Evolutionary conservation across 2,113 vertebrate species (phyloP).

Genomic region (Burhinus bistriatus): DNA sequence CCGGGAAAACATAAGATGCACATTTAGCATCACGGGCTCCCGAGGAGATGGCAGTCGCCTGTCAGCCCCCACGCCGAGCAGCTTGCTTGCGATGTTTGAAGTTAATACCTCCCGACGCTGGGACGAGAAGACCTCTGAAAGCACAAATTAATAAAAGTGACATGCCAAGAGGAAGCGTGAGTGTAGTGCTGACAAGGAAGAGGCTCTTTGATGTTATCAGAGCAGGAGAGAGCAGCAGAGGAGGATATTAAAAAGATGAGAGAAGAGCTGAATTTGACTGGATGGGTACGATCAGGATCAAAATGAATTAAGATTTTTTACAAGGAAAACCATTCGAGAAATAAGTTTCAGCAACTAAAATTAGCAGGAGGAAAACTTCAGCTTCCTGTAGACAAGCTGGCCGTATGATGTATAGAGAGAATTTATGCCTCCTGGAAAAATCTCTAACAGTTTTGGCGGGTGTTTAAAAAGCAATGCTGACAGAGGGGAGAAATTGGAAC

Average conservation of each 20-base stretch:
- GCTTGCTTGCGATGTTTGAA: background rate
- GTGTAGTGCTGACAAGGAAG: background rate
- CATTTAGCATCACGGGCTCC: background rate
- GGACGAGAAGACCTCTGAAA: background rate
- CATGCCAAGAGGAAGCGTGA: background rate
- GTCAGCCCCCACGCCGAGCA: background rate
- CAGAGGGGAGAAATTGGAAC: background rate
- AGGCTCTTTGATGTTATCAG: conserved; percentile 16
- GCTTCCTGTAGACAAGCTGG: background rate
- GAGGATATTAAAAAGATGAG: conserved; percentile 40
- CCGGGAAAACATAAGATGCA: background rate
- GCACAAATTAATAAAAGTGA: background rate
- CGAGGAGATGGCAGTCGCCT: background rate
- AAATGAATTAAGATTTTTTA: background rate
- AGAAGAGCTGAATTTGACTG: background rate
- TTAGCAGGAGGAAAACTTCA: background rate
- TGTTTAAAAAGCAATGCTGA: background rate
- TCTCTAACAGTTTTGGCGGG: background rate
- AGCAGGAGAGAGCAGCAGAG: background rate
- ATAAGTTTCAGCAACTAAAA: background rate
- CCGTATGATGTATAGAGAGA: background rate
- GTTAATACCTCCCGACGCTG: background rate
- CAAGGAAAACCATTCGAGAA: background rate
- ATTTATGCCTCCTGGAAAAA: background rate
- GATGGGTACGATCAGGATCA: background rate